Conservation (phyloP, 2,888 invertebrate genomes). For the Netelia virgata region DNA sequence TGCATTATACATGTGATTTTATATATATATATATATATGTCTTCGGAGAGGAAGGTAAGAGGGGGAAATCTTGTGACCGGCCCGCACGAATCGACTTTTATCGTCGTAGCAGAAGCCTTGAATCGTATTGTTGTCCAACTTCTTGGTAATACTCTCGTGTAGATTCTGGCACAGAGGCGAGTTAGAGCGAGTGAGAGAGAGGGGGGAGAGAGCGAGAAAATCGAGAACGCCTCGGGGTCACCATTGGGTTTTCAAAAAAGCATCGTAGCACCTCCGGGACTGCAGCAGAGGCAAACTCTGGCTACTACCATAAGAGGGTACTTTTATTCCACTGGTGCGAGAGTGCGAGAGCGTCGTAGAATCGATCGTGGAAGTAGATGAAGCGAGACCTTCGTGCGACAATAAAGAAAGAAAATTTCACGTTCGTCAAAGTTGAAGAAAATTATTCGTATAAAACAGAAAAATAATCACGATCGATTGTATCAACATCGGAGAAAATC, state of each 20-base stretch:
- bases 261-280: constrained; percentile 32
- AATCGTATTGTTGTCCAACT: constrained; percentile 50
- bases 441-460: too few species aligned
- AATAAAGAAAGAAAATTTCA: not conserved
- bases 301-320: constrained; percentile 16
- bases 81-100: constrained; percentile 51
- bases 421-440: too few species aligned
- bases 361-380: not conserved
- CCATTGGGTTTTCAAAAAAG: constrained; percentile 45
- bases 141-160: constrained; percentile 30
- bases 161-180: constrained; percentile 25
- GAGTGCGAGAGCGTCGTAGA: constrained; percentile 7
- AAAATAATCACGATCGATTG: too few species aligned
- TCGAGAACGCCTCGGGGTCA: constrained; percentile 36
- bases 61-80: constrained; percentile 25
- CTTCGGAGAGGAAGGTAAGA: not conserved
- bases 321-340: constrained; percentile 29
- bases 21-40: not conserved
- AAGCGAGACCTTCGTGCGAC: not conserved
- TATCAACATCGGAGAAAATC: too few species aligned
- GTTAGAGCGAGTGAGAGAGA: not conserved
- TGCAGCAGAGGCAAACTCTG: constrained; percentile 30
- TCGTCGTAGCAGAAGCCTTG: constrained; percentile 51
- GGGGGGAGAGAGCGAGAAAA: not conserved
- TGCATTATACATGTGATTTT: not conserved